These are phyloP conservation scores for Poecile atricapillus DNA, from an alignment of 2,113 vertebrate genomes.

Conservation along the genomic window DNA sequence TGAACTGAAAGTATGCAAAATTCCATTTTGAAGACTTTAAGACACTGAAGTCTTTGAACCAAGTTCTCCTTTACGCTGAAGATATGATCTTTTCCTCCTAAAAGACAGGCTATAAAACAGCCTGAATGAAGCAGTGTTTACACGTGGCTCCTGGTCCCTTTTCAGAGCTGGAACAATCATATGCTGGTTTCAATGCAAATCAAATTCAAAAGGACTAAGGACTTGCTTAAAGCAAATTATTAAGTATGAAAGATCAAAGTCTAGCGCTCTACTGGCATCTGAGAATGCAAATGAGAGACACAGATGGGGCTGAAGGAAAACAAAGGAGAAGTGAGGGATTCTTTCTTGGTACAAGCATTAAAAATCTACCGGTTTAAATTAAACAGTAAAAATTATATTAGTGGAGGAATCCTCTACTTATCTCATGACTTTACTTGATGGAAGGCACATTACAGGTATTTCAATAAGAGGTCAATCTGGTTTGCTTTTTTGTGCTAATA, in stretches of 20 bases:
- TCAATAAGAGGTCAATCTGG: not conserved
- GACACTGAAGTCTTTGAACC: not conserved
- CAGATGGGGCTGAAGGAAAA: not conserved
- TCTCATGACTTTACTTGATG: not conserved
- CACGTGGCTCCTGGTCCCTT: not conserved
- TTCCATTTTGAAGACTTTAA: not conserved
- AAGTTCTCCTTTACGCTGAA: not conserved
- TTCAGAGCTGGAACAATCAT: not conserved
- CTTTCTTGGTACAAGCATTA: not conserved
- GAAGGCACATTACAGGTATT: not conserved
- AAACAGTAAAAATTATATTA: not conserved
- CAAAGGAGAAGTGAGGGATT: not conserved
- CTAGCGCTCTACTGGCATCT: not conserved
- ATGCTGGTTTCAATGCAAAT: not conserved
- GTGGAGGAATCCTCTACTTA: not conserved
- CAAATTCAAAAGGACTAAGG: not conserved
- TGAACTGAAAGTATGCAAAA: not conserved
- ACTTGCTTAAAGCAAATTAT: not conserved
- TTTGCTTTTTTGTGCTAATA: not conserved
- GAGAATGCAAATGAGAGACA: not conserved
- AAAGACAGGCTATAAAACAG: not conserved
- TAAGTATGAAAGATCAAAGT: conserved; percentile 13
- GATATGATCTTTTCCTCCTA: not conserved
- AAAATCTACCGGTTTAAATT: not conserved
- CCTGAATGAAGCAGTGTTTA: not conserved